Base-by-base conservation (phyloP, 2,113 vertebrate genomes). In the Atrichornis clamosus region DNA sequence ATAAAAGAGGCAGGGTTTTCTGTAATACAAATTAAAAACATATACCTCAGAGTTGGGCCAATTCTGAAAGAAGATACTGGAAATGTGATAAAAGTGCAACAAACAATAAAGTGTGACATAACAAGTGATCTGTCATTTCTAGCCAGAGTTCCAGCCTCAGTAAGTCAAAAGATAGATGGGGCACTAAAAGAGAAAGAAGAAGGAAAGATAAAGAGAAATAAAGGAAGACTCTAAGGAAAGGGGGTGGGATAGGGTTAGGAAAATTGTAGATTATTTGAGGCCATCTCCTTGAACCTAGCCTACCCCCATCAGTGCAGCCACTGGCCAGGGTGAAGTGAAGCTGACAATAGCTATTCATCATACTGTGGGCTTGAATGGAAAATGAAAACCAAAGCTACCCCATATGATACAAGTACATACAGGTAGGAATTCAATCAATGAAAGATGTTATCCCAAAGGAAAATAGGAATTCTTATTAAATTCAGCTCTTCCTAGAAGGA, bases 381-480 rank as follows among this genome's bases (percentile, higher is more conserved):
- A 97, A 97, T 96, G 96, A 97, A 98, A 98, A 95, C 92, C 93
- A 96, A 81, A 91, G 83, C 96, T 96, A 95, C 84, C 27, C 95
- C 82, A 81, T 90, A 96, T 72, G 96, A 96, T 96, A 67, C 84
- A 96, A 93, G 85, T 96, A 96, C 76, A 60, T 92, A 92, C 79
- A 90, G 95, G 96, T 97, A 96, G 72, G 78, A 92, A 98, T 97
- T 96, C 97, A 98, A 97, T 97, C 97, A 97, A 76, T 96, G 95
- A 90, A 98, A 98, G 97, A 98, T 98, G 95, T 97, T 97, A 96
- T 98, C 96, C 97, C 80, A 96, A 92, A 97, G 87, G 74, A 96
- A 94, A 97, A 80, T 91, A 97, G 55, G 87, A 97, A 96, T 97
- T 97, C 97, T 96, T 97, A 96, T 97, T 96, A 96, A 98, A 97